These are phyloP conservation scores for Metacarcinus magister DNA, from an alignment of 2,888 invertebrate genomes.

Conservation along the genomic window DNA sequence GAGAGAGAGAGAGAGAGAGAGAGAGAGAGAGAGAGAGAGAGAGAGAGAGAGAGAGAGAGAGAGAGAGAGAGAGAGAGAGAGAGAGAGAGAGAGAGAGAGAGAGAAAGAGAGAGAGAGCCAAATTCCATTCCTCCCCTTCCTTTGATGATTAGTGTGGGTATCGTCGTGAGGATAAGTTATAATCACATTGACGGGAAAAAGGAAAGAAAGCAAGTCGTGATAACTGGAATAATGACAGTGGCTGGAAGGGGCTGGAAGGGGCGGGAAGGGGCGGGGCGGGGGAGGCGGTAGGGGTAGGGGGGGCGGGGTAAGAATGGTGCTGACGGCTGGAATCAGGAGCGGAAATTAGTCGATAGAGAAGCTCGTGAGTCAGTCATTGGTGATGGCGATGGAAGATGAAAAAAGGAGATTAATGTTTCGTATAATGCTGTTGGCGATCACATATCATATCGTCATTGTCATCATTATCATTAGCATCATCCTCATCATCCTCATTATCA, in stretches of 20 bases:
- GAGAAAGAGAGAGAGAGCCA: not conserved
- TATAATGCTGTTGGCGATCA: not conserved
- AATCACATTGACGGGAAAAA: not conserved
- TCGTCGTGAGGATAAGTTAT: not conserved
- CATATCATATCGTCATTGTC: not conserved
- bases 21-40: not conserved
- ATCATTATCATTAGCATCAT: not conserved
- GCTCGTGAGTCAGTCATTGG: not conserved
- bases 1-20: not conserved
- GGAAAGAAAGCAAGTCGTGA: not conserved
- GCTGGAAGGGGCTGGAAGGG: not conserved
- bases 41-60: not conserved
- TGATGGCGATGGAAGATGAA: not conserved
- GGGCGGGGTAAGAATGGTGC: not conserved
- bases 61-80: not conserved
- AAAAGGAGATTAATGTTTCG: not conserved
- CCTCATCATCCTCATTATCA: not conserved
- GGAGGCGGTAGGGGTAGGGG: not conserved
- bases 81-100: not conserved
- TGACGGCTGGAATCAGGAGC: not conserved
- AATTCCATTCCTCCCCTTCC: not conserved
- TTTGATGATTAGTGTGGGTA: not conserved
- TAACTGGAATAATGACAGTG: not conserved
- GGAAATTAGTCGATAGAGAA: conserved; percentile 5
- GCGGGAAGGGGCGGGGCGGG: not conserved